Conservation (phyloP, 2,113 vertebrate species). For the Pteruthius melanotis region DNA sequence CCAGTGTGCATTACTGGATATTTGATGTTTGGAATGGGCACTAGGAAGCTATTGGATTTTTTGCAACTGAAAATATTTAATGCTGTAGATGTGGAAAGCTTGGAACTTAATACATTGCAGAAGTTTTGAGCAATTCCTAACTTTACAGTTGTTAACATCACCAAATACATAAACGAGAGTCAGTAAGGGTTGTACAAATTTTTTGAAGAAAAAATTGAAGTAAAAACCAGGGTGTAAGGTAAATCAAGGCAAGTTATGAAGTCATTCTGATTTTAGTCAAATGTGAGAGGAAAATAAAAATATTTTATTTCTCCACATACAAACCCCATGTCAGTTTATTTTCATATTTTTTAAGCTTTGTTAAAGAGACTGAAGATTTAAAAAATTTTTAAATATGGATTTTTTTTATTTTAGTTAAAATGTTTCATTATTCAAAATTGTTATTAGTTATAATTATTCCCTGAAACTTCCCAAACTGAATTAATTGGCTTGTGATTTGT, state of each 20-base stretch:
- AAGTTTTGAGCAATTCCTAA: not conserved
- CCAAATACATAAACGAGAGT: not conserved
- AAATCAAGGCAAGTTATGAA: not conserved
- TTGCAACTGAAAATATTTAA: not conserved
- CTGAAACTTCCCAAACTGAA: not conserved
- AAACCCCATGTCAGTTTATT: not conserved
- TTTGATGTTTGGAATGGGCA: not conserved
- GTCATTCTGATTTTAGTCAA: not conserved
- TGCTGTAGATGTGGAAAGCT: not conserved
- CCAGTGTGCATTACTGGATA: not conserved
- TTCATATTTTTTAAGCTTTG: not conserved
- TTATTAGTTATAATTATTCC: not conserved
- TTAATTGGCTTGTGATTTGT: not conserved
- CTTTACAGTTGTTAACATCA: not conserved
- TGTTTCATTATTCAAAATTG: not conserved
- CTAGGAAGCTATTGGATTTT: not conserved
- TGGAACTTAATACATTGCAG: not conserved
- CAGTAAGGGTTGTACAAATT: not conserved
- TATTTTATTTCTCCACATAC: not conserved
- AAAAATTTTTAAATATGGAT: not conserved
- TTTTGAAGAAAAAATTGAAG: not conserved
- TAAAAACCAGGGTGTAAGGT: not conserved
- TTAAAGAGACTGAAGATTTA: not conserved
- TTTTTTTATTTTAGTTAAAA: not conserved
- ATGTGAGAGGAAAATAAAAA: not conserved